Evolutionary conservation across 2,797 vertebrate species (phyloP).

Genomic region (Hirundo rustica): DNA sequence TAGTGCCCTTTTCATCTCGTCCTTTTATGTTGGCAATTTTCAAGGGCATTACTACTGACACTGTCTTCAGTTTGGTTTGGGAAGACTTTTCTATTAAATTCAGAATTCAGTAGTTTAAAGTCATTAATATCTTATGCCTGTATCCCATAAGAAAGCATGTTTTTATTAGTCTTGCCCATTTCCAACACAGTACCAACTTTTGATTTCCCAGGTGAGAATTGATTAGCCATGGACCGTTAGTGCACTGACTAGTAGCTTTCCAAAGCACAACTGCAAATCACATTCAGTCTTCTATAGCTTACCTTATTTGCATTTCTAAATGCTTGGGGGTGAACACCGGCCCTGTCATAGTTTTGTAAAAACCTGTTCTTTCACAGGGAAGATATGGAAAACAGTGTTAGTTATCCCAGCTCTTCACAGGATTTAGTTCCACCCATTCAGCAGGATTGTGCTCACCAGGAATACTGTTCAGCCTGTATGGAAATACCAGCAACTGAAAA

Average conservation of each 20-base stretch:
- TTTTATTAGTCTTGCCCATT: neutral
- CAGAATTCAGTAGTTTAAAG: neutral
- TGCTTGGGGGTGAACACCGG: neutral
- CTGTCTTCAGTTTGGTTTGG: neutral
- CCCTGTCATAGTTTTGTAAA: neutral
- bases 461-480: neutral
- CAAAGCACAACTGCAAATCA: neutral
- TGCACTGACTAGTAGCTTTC: neutral
- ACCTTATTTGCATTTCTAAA: neutral
- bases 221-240: neutral
- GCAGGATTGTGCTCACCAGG: neutral
- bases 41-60: neutral
- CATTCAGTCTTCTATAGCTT: neutral
- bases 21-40: neutral
- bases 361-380: constrained; percentile 24
- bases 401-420: neutral
- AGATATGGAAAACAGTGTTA: neutral
- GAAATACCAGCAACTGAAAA: neutral
- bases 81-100: neutral
- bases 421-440: neutral
- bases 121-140: neutral
- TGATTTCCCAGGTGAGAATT: neutral
- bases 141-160: neutral
- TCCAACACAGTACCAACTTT: neutral
- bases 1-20: neutral